Evolutionary conservation across 2,113 vertebrate species (phyloP).

Genomic region (Haemorhous mexicanus): DNA sequence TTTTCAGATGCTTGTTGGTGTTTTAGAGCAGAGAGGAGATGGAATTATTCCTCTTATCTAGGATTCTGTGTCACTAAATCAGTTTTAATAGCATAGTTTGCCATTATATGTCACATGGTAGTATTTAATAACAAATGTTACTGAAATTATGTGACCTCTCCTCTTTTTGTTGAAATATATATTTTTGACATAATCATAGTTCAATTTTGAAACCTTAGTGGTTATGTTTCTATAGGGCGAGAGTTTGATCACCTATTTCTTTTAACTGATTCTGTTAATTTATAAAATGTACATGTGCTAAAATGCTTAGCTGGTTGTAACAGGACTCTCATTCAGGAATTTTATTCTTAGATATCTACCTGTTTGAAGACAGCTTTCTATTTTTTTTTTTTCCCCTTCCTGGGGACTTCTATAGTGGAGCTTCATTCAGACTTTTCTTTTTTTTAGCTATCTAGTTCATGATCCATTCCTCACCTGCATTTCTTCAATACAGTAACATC

Average conservation of each 20-base stretch:
- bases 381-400: background rate
- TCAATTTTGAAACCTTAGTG: background rate
- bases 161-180: background rate
- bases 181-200: background rate
- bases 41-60: background rate
- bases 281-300: background rate
- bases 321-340: background rate
- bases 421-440: background rate
- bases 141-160: background rate
- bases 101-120: background rate
- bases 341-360: background rate
- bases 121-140: background rate
- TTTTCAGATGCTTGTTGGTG: background rate
- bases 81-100: background rate
- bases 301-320: background rate
- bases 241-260: background rate
- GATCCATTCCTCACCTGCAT: background rate
- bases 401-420: background rate
- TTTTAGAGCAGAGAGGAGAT: background rate
- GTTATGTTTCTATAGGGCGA: background rate
- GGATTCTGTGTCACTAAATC: background rate
- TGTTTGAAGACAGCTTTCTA: background rate
- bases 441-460: background rate
- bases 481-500: background rate
- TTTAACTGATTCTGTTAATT: background rate